Evolutionary conservation across 2,888 invertebrate genomes (phyloP).

Genomic region (Nasonovia ribisnigri): DNA sequence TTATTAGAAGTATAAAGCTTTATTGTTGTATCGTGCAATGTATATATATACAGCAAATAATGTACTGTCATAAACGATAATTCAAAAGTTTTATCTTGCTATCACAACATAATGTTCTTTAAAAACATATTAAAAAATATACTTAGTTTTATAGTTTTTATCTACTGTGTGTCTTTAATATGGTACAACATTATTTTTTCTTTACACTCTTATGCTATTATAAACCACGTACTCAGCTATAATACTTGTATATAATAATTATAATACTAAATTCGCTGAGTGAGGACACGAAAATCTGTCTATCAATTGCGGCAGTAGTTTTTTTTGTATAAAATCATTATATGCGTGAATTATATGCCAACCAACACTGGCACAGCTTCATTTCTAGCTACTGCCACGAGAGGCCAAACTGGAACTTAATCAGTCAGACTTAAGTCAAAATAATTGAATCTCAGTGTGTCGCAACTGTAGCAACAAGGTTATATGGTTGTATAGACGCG

Average conservation of each 20-base stretch:
- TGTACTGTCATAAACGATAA: conserved; percentile 22
- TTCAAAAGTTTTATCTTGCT: conserved; percentile 35
- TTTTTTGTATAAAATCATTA: not conserved
- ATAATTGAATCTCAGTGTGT: not conserved
- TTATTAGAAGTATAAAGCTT: conserved; percentile 40
- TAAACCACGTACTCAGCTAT: not conserved
- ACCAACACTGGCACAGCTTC: not conserved
- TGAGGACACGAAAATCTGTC: not conserved
- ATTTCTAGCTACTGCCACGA: not conserved
- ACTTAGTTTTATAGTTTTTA: conserved; percentile 11
- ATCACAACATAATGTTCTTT: conserved; percentile 29
- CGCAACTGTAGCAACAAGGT: not conserved
- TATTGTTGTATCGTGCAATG: not conserved
- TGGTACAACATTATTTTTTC: not conserved
- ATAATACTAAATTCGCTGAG: not conserved
- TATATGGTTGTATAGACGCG: not conserved
- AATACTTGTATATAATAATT: not conserved
- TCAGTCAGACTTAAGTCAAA: conserved; percentile 17
- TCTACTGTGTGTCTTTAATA: not conserved
- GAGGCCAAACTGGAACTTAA: conserved; percentile 22
- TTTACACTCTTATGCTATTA: not conserved
- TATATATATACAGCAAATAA: not conserved
- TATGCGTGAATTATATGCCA: not conserved
- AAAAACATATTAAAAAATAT: conserved; percentile 32
- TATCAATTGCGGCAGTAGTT: not conserved